Base-by-base conservation (phyloP, 2,888 invertebrate species). In the Caenorhabditis angaria region DNA sequence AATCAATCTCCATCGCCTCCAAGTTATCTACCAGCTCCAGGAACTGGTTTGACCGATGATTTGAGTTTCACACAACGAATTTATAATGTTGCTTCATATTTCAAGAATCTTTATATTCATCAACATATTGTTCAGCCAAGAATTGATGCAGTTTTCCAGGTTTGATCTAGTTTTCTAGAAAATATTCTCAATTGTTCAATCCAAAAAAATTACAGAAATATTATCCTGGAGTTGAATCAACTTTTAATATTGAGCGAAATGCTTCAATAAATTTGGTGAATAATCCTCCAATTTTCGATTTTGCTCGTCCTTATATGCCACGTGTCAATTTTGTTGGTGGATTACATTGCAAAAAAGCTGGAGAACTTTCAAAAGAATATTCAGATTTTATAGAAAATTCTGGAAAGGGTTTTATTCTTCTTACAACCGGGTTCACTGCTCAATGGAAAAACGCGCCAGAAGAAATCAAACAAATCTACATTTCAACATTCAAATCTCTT, bases 201-300 rank as follows among this genome's bases (percentile, higher is more conserved):
- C 27, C 5, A 32, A 32, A 32, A 32, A 47, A 18, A 18, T 50
- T 66, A 54, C 64, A 78, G 78, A 65, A 69, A 8, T 58, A 78
- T 67, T 84, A 81, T 58, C 80, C 81, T 0, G 73, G 75, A 24
- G 77, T 73, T 10, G 63, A 66, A 25, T 64, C 76, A 2, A 72
- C 83, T 3, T 87, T 88, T 62, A 76, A 80, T 54, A 81, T 87
- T 65, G 87, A 87, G 66, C 68, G 87, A 48, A 88, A 87, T 63
- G 87, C 87, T 8, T 85, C 85, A 10, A 78, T 87, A 50, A 87
- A 87, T 64, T 83, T 85, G 64, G 82, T 87, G 35, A 87, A 87
- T 64, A 86, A 82, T 41, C 87, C 87, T 22, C 87, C 87, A 3
- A 87, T 87, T 47, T 87, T 84, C 65, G 87, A 87, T 61, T 87